Evolutionary conservation across 30 jellyfish, hydroid and myxozoan genomes (phyloP).

Genomic region (Nemopilema nomurai): DNA sequence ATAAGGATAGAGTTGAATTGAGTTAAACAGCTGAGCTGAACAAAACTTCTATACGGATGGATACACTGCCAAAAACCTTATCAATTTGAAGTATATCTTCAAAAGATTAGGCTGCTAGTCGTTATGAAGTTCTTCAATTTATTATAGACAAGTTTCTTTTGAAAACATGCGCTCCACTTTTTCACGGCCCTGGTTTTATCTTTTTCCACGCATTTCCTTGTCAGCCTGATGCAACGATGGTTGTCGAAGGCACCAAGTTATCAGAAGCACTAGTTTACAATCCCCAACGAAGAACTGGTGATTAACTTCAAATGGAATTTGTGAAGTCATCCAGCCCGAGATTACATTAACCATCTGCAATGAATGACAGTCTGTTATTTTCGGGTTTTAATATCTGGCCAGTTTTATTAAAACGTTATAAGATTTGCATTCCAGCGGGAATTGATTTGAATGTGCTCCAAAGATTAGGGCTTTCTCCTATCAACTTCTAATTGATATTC

Average conservation of each 20-base stretch:
- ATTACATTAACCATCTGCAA: neutral
- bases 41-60: too few species aligned
- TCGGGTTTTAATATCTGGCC: neutral
- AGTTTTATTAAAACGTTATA: neutral
- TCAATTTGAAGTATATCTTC: too few species aligned
- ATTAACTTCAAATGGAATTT: neutral
- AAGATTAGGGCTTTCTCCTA: neutral
- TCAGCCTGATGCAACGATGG: neutral
- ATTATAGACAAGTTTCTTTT: too few species aligned
- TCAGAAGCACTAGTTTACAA: neutral
- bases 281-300: neutral
- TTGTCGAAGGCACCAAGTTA: neutral
- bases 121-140: too few species aligned
- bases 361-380: neutral
- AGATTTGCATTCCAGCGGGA: neutral
- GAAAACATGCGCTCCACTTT: too few species aligned
- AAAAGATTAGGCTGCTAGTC: too few species aligned
- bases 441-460: neutral
- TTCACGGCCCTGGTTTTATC: neutral
- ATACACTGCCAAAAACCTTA: too few species aligned
- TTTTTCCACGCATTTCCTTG: neutral
- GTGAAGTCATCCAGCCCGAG: neutral
- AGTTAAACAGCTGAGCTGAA: too few species aligned
- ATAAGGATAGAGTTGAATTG: too few species aligned
- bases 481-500: neutral